Percentiles rank a stretch among this genome's conserved stretches.
Evolutionary conservation across 2,113 vertebrate genomes (phyloP).

Genomic region (Neodon shergylaensis): DNA sequence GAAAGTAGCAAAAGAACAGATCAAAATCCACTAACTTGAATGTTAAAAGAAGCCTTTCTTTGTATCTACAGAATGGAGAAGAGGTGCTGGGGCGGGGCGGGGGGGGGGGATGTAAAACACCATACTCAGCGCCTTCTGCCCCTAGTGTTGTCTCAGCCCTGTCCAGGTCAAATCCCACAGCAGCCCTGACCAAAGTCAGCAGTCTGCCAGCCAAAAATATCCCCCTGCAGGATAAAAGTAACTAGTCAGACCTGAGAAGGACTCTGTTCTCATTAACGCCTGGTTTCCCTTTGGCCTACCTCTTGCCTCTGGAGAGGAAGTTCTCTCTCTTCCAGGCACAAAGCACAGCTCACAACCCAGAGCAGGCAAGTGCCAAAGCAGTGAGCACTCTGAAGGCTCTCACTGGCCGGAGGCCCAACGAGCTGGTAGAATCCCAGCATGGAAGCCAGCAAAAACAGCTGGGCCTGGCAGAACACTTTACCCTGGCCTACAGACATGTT

Average conservation of each 20-base stretch:
- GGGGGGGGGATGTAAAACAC: rapidly evolving
- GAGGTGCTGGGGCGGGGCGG: rapidly evolving
- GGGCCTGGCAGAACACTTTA: background rate
- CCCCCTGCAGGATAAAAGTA: background rate
- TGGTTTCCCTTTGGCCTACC: background rate
- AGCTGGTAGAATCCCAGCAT: background rate
- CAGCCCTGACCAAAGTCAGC: background rate
- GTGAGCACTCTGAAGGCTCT: background rate
- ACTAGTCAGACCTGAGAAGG: background rate
- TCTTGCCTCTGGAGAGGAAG: constrained; percentile 14
- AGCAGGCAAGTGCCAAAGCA: background rate
- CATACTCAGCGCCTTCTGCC: background rate
- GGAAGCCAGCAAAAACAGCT: constrained; percentile 13
- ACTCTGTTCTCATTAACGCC: background rate
- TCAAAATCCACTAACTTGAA: background rate
- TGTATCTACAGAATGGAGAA: background rate
- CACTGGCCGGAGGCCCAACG: background rate
- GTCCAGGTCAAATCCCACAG: background rate
- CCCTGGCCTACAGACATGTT: background rate
- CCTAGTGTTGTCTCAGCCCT: background rate
- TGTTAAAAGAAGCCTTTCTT: background rate
- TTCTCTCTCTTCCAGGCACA: constrained; percentile 30
- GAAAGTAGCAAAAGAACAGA: background rate
- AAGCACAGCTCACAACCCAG: background rate
- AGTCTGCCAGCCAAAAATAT: background rate